These are phyloP conservation scores for Decapterus maruadsi DNA, from an alignment of 2,797 vertebrate species.

Conservation along the genomic window DNA sequence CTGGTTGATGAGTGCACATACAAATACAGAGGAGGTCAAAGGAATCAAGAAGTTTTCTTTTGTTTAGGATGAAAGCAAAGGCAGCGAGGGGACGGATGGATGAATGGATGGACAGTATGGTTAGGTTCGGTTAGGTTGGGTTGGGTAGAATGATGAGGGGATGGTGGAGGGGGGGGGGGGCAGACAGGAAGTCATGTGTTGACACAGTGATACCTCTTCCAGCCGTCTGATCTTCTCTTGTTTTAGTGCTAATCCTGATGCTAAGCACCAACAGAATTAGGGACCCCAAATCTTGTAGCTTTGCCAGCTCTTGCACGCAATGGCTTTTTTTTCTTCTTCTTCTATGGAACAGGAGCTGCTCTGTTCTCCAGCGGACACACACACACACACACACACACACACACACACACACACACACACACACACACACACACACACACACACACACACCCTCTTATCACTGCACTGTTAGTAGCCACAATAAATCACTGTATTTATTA, in stretches of 20 bases:
- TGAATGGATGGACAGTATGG: background rate
- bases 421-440: background rate
- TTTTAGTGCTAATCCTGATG: conserved; percentile 66
- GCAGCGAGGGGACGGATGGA: background rate
- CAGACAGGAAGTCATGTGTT: conserved; percentile 27
- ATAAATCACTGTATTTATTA: background rate
- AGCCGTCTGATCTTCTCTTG: conserved; percentile 66
- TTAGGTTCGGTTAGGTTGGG: no score
- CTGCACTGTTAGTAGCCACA: background rate
- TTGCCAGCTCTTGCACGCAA: conserved; percentile 54
- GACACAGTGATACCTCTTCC: conserved; percentile 41
- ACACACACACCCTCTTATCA: background rate
- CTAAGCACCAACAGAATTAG: conserved; percentile 61
- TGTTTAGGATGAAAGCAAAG: conserved; percentile 26
- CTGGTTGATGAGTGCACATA: conserved; percentile 59
- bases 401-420: background rate
- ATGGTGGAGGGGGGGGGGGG: background rate
- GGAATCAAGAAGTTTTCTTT: conserved; percentile 39
- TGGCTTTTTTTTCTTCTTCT: conserved; percentile 1
- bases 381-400: no score
- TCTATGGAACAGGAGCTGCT: conserved; percentile 28
- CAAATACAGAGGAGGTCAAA: conserved; percentile 47
- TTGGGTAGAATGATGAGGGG: background rate
- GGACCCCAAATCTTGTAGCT: conserved; percentile 41
- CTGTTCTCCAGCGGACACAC: background rate